Conservation (phyloP, 2,888 invertebrate genomes). For the Troides aeacus region DNA sequence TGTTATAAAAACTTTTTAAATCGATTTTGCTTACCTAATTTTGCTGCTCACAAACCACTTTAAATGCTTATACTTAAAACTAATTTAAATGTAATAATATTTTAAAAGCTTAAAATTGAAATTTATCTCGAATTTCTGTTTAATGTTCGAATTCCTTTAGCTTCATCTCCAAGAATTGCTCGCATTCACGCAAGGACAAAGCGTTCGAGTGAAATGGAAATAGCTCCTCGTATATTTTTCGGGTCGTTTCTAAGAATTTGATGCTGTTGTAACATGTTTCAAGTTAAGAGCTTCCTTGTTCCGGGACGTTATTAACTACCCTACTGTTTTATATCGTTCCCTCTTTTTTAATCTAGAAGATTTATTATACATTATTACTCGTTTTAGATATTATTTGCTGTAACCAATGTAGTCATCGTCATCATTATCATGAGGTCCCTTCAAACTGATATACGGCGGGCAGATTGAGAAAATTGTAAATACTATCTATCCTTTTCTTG, state of each 20-base stretch:
- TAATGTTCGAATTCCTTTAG: slow-evolving; percentile 27
- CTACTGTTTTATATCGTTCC: slow-evolving; percentile 6
- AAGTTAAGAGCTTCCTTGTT: slow-evolving; percentile 21
- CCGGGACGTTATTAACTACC: slow-evolving; percentile 15
- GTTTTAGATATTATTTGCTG: too few species aligned
- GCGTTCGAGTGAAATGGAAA: slow-evolving; percentile 24
- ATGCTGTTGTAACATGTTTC: slow-evolving; percentile 25
- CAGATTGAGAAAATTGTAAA: too few species aligned
- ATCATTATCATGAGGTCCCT: too few species aligned
- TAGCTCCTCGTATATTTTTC: slow-evolving; percentile 27
- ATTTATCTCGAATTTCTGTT: slow-evolving; percentile 8
- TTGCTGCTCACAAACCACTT: too few species aligned
- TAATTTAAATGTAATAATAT: not conserved
- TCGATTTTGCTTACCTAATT: too few species aligned
- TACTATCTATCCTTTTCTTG: too few species aligned
- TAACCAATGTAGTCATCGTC: too few species aligned
- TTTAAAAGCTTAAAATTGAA: slow-evolving; percentile 9
- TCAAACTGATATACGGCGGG: too few species aligned
- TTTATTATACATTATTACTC: not conserved
- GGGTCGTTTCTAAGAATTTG: slow-evolving; percentile 28
- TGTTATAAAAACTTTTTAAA: too few species aligned
- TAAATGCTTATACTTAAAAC: not conserved
- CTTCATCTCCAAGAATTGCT: slow-evolving; percentile 27
- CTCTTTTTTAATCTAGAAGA: not conserved
- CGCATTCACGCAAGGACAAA: slow-evolving; percentile 29